These are phyloP conservation scores for Lindbergichthys nudifrons DNA, from an alignment of 2,797 vertebrate species.

Conservation along the genomic window DNA sequence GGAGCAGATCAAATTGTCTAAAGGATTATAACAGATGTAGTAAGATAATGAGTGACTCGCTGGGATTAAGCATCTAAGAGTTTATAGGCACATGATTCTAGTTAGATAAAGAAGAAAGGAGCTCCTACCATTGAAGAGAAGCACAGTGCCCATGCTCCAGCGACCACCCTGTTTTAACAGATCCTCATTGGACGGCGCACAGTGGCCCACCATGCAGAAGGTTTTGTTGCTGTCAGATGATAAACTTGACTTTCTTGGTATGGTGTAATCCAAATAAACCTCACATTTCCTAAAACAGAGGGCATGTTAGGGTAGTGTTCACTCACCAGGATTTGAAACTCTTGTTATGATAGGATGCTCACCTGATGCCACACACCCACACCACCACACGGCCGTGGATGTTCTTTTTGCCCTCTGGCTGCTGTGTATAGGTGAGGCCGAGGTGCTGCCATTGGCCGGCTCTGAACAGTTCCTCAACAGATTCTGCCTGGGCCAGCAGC, in stretches of 20 bases:
- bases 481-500: slow-evolving; percentile 92
- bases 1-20: slow-evolving; percentile 5
- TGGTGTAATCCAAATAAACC: slow-evolving; percentile 91
- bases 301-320: not conserved
- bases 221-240: slow-evolving; percentile 97
- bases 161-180: slow-evolving; percentile 75
- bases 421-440: slow-evolving; percentile 91
- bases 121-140: slow-evolving; percentile 93
- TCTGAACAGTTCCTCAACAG: slow-evolving; percentile 86
- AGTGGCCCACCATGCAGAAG: slow-evolving; percentile 95
- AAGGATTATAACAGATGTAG: slow-evolving; percentile 16
- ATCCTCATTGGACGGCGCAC: slow-evolving; percentile 86
- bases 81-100: not conserved
- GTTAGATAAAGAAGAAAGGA: not conserved
- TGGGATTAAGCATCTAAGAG: slow-evolving; percentile 8
- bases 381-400: slow-evolving; percentile 88
- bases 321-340: not conserved
- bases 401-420: slow-evolving; percentile 94
- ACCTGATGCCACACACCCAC: slow-evolving; percentile 97
- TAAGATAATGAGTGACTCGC: slow-evolving; percentile 4
- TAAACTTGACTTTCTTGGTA: slow-evolving; percentile 93
- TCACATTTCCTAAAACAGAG: slow-evolving; percentile 88
- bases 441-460: slow-evolving; percentile 93
- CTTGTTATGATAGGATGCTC: slow-evolving; percentile 41
- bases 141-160: slow-evolving; percentile 93